phyloP scores from a whole-genome alignment of 1,140 invertebrate genomes.

The Phortica variegata region DNA sequence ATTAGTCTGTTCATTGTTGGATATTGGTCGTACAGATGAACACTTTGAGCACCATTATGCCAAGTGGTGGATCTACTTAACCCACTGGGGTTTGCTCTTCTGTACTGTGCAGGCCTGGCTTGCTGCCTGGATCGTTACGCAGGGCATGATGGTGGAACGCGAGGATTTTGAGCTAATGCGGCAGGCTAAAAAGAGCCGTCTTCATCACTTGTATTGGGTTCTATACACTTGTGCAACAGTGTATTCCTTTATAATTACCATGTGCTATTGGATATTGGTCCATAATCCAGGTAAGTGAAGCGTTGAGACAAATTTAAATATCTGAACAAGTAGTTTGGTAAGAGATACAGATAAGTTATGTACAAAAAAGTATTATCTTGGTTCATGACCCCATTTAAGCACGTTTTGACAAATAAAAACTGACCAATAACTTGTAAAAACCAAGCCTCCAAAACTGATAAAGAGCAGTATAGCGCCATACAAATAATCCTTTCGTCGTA shows the following conservation, averaged over 20 bases:
- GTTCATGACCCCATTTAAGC: too few relatives aligned
- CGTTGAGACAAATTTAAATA: constrained; percentile 2
- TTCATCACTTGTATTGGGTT: constrained; percentile 65
- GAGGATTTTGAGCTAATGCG: constrained; percentile 52
- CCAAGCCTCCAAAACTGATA: too few relatives aligned
- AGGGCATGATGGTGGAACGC: constrained; percentile 58
- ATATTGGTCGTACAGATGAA: constrained; percentile 57
- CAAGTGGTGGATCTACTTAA: constrained; percentile 69
- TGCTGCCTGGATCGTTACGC: constrained; percentile 50
- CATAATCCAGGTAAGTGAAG: constrained; percentile 47
- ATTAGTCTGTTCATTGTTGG: constrained; percentile 61
- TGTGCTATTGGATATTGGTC: constrained; percentile 55
- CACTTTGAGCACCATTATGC: constrained; percentile 54
- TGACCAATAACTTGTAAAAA: too few relatives aligned
- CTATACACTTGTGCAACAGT: constrained; percentile 62
- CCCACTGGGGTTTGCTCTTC: constrained; percentile 65
- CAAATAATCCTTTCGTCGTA: too few relatives aligned
- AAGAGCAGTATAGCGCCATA: too few relatives aligned
- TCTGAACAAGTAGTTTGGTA: not conserved
- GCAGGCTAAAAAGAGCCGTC: constrained; percentile 46
- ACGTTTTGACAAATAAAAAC: too few relatives aligned
- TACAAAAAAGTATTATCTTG: too few relatives aligned
- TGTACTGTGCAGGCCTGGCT: constrained; percentile 59
- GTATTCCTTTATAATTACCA: constrained; percentile 64
- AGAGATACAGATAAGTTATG: not conserved